These are phyloP conservation scores for Uloborus diversus DNA, from an alignment of 1,140 invertebrate species.

Conservation along the genomic window DNA sequence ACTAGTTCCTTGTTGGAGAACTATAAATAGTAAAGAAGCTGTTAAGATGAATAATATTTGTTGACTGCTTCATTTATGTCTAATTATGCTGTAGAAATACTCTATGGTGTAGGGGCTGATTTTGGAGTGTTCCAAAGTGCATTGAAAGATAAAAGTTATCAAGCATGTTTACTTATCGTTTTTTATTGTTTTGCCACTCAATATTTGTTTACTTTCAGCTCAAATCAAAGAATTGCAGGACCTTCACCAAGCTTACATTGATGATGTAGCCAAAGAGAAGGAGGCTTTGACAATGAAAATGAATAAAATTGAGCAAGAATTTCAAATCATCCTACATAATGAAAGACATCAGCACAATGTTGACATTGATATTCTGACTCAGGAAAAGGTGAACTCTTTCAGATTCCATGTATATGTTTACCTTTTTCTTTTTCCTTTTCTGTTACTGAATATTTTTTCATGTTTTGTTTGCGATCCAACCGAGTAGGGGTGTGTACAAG, in stretches of 20 bases:
- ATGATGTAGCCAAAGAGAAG: constrained; percentile 37
- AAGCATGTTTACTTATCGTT: too few relatives aligned
- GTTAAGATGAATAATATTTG: too few relatives aligned
- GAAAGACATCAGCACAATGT: constrained; percentile 37
- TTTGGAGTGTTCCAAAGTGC: too few relatives aligned
- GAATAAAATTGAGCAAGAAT: constrained; percentile 39
- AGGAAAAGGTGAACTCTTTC: constrained; percentile 29
- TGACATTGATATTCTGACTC: constrained; percentile 19
- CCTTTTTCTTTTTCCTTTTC: background rate
- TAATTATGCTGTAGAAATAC: too few relatives aligned
- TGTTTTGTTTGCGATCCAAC: too few relatives aligned
- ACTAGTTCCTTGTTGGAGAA: too few relatives aligned
- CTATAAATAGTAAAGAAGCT: too few relatives aligned
- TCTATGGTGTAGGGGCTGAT: too few relatives aligned
- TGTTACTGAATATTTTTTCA: background rate
- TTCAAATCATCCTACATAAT: constrained; percentile 14
- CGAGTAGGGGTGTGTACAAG: too few relatives aligned
- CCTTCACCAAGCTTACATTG: background rate
- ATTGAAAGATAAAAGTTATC: too few relatives aligned
- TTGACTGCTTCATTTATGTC: too few relatives aligned
- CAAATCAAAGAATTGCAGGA: constrained; percentile 15
- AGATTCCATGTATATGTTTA: too few relatives aligned
- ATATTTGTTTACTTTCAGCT: background rate
- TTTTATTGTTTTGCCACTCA: background rate
- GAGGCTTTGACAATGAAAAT: constrained; percentile 4